These are phyloP conservation scores for Spheniscus humboldti DNA, from an alignment of 2,797 vertebrate species.

Conservation along the genomic window DNA sequence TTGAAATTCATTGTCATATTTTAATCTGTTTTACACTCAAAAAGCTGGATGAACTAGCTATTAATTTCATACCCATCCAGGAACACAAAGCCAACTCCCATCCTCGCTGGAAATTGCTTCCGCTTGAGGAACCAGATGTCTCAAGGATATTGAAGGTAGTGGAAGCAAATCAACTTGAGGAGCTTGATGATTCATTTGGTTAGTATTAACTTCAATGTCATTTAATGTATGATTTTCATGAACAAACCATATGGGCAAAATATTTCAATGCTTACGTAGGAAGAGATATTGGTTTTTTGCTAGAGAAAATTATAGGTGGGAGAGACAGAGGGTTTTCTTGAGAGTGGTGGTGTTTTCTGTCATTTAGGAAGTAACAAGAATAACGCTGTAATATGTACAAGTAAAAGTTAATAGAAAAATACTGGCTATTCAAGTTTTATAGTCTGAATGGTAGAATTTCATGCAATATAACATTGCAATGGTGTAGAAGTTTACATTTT, in stretches of 20 bases:
- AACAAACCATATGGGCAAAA: neutral
- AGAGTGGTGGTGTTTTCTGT: neutral
- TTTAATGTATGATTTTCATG: neutral
- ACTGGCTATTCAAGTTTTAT: neutral
- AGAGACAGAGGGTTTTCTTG: neutral
- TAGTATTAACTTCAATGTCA: conserved; percentile 8
- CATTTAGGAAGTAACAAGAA: neutral
- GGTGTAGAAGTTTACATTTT: neutral
- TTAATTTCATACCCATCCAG: neutral
- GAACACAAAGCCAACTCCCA: neutral
- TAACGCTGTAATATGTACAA: neutral
- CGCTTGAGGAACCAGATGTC: conserved; percentile 31
- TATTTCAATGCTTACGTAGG: neutral
- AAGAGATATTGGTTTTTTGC: neutral
- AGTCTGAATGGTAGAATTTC: neutral
- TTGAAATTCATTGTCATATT: neutral
- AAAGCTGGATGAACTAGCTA: neutral
- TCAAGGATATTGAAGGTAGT: conserved; percentile 56
- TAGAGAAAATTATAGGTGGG: neutral
- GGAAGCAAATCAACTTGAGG: conserved; percentile 51
- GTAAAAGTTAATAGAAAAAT: neutral
- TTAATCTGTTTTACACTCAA: neutral
- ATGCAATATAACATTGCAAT: neutral
- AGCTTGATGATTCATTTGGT: conserved; percentile 71
- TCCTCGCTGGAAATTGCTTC: neutral